Evolutionary conservation across 2,888 invertebrate species (phyloP), one percentile per base, ranked within the genome.

Genomic region (Falcaria lacertinaria): DNA sequence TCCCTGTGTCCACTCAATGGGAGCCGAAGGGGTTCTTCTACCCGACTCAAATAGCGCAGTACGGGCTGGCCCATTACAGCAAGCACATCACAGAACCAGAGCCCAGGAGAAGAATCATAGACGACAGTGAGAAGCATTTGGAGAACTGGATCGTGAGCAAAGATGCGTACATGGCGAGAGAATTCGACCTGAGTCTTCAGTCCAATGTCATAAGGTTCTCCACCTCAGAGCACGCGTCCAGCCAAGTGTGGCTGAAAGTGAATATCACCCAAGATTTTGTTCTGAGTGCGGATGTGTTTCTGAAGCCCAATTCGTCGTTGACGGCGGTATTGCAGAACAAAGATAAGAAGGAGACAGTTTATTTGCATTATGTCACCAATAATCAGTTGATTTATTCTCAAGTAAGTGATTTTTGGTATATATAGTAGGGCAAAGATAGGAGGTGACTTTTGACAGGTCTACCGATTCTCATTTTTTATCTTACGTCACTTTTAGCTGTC

Each of bases 21-120:
- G 96, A 97, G 63, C 94, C 95, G 28, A 93, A 93, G 50, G 99
- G 99, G 0, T 98, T 99, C 80, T 97, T 94, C 80, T 99, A 99
- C 85, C 98, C 99, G 0, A 99, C 98, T 1, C 99, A 99, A 88
- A 98, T 99, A 55, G 98, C 99, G 4, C 99, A 99, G 80, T 99
- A 97, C 78, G 99, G 97, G 0, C 84, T 99, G 44, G 97, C 98
- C 7, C 99, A 99, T 84, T 99, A 97, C 80, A 98, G 97, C 80
- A 98, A 98, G 80, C 96, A 97, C 79, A 83, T 98, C 11, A 95
- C 95, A 0, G 97, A 97, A 64, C 93, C 94, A 0, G 94, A 95
- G 56, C 96, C 97, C 0, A 91, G 94, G 38, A 88, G 92, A 49
- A 92, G 92, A 38, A 47, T 79, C 0, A 58, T 97, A 6, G 97